phyloP scores from a whole-genome alignment of 2,888 invertebrate species.

The Lucinisca nassula region DNA sequence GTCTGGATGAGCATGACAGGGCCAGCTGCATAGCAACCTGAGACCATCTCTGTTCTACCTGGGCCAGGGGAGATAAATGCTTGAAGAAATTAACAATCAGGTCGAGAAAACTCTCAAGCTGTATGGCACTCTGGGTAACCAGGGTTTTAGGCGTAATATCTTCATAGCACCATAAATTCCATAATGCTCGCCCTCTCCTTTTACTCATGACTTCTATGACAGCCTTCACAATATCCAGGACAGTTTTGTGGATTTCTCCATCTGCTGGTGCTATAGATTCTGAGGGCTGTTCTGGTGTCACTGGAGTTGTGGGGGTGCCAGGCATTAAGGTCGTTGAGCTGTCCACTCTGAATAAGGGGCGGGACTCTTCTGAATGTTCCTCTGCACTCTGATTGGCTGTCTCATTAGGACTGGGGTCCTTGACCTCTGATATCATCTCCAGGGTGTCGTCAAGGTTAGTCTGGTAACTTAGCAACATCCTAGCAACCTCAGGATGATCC shows the following conservation, averaged over 20 bases:
- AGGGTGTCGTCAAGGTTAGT: conserved; percentile 80
- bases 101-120: conserved; percentile 95
- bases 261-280: conserved; percentile 73
- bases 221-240: conserved; percentile 94
- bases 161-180: conserved; percentile 99
- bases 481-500: conserved; percentile 90
- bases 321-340: conserved; percentile 85
- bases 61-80: conserved; percentile 96
- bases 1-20: conserved; percentile 98
- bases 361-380: conserved; percentile 58
- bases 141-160: conserved; percentile 98
- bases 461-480: conserved; percentile 80
- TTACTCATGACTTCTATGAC: conserved; percentile 96
- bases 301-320: conserved; percentile 78
- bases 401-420: conserved; percentile 69
- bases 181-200: conserved; percentile 91
- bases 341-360: conserved; percentile 83
- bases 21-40: conserved; percentile 98
- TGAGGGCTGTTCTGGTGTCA: conserved; percentile 72
- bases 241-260: conserved; percentile 81
- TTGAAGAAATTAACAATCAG: conserved; percentile 95
- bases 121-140: conserved; percentile 97
- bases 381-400: conserved; percentile 66
- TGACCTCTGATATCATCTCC: conserved; percentile 83
- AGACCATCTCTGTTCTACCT: conserved; percentile 98